phyloP scores from a whole-genome alignment of 1,140 invertebrate species.

The Plectrocnemia conspersa region DNA sequence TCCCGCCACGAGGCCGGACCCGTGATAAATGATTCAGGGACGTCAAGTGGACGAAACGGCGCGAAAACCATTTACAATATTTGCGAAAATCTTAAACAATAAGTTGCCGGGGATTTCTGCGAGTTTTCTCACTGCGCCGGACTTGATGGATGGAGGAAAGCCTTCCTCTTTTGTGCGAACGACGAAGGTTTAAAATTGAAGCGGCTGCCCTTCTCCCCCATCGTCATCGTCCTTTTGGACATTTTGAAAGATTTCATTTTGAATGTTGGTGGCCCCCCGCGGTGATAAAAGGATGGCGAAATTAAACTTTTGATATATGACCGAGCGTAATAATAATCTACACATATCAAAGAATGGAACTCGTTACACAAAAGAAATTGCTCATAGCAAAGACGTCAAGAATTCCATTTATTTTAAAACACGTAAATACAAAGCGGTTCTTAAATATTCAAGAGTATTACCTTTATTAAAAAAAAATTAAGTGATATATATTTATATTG shows the following conservation, averaged over 20 bases:
- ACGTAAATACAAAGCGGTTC: too few relatives aligned
- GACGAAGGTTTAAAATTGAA: too few relatives aligned
- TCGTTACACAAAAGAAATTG: too few relatives aligned
- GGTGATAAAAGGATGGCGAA: constrained; percentile 5
- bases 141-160: constrained; percentile 10
- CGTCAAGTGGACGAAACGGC: neutral
- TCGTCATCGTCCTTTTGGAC: neutral
- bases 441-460: too few relatives aligned
- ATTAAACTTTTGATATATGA: constrained; percentile 13
- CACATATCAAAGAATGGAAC: too few relatives aligned
- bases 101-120: constrained; percentile 4
- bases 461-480: too few relatives aligned
- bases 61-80: constrained; percentile 21
- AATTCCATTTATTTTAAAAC: too few relatives aligned
- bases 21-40: constrained; percentile 15
- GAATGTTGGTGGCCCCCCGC: constrained; percentile 9
- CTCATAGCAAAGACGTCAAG: too few relatives aligned
- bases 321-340: neutral
- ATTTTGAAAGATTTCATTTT: constrained; percentile 20
- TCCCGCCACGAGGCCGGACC: neutral
- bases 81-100: constrained; percentile 25
- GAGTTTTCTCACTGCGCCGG: too few relatives aligned
- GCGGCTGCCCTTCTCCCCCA: constrained; percentile 3
- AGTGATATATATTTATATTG: too few relatives aligned
- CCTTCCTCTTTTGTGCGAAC: neutral